phyloP scores from a whole-genome alignment of 2,888 invertebrate genomes.

The Phania funesta region DNA sequence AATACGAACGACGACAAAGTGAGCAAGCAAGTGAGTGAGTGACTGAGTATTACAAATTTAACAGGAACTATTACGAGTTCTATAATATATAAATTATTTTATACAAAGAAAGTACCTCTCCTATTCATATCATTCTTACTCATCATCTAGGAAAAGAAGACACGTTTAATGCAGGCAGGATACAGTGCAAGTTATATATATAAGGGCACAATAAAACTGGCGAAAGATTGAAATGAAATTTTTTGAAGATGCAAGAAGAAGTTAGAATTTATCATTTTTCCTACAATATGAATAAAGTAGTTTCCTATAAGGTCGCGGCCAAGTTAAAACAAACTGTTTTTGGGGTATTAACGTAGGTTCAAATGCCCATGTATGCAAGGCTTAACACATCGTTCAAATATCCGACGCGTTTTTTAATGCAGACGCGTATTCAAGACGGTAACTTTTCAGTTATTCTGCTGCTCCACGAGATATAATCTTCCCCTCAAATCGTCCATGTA shows the following conservation, averaged over 20 bases:
- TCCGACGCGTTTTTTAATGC: too few relatives aligned
- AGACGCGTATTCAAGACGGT: too few relatives aligned
- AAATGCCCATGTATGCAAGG: too few relatives aligned
- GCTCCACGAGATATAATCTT: too few relatives aligned
- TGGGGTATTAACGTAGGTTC: too few relatives aligned
- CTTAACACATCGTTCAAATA: too few relatives aligned
- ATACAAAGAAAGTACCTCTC: slow-evolving; percentile 51
- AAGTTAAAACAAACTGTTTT: too few relatives aligned
- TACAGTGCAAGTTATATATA: not conserved
- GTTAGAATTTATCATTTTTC: too few relatives aligned
- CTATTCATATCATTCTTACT: slow-evolving; percentile 36
- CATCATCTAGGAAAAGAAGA: slow-evolving; percentile 22
- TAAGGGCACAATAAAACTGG: not conserved
- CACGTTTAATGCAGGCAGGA: not conserved
- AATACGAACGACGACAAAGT: slow-evolving; percentile 1
- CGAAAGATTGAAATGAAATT: not conserved
- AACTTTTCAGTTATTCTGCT: too few relatives aligned
- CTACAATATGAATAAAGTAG: too few relatives aligned
- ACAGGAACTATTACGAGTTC: slow-evolving; percentile 60
- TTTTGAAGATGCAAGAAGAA: not conserved
- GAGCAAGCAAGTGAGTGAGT: slow-evolving; percentile 7
- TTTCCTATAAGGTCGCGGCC: too few relatives aligned
- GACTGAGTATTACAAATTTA: slow-evolving; percentile 57
- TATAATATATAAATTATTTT: slow-evolving; percentile 63
- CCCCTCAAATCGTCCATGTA: too few relatives aligned